Evolutionary conservation across 2,888 invertebrate genomes (phyloP).

Genomic region (Colostygia pectinataria): DNA sequence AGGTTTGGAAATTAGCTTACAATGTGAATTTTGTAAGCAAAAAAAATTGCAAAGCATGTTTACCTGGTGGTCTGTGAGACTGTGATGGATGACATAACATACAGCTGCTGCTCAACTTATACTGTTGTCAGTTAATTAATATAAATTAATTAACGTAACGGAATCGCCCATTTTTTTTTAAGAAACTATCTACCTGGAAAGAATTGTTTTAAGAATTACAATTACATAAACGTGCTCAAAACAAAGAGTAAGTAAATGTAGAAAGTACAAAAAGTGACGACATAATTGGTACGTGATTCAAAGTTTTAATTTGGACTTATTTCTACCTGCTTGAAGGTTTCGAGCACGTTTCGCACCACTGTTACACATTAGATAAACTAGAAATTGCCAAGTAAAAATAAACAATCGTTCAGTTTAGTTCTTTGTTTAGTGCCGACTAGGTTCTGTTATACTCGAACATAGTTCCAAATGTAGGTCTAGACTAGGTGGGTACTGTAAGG

Average conservation of each 20-base stretch:
- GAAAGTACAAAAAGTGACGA: conserved; percentile 57
- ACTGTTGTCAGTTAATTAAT: too few relatives aligned
- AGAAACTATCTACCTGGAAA: too few relatives aligned
- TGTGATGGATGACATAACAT: too few relatives aligned
- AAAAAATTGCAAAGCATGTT: too few relatives aligned
- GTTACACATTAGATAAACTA: conserved; percentile 25
- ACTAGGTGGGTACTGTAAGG: too few relatives aligned
- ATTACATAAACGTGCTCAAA: conserved; percentile 48
- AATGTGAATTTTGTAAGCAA: too few relatives aligned
- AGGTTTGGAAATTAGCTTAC: conserved; percentile 8
- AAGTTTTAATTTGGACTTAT: conserved; percentile 34
- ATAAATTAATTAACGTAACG: too few relatives aligned
- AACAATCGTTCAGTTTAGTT: conserved; percentile 7
- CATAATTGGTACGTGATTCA: conserved; percentile 51
- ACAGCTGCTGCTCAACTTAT: too few relatives aligned
- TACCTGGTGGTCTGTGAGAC: too few relatives aligned
- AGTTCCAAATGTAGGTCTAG: neutral
- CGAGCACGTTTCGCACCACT: conserved; percentile 36
- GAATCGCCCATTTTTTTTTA: too few relatives aligned
- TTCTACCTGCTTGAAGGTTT: conserved; percentile 28
- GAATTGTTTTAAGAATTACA: too few relatives aligned
- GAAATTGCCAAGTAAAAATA: conserved; percentile 24
- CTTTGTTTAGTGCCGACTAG: conserved; percentile 6
- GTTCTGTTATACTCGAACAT: conserved; percentile 7
- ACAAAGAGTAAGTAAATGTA: conserved; percentile 43